Conservation (phyloP, 2,113 vertebrate species). For the Peromyscus maniculatus region DNA sequence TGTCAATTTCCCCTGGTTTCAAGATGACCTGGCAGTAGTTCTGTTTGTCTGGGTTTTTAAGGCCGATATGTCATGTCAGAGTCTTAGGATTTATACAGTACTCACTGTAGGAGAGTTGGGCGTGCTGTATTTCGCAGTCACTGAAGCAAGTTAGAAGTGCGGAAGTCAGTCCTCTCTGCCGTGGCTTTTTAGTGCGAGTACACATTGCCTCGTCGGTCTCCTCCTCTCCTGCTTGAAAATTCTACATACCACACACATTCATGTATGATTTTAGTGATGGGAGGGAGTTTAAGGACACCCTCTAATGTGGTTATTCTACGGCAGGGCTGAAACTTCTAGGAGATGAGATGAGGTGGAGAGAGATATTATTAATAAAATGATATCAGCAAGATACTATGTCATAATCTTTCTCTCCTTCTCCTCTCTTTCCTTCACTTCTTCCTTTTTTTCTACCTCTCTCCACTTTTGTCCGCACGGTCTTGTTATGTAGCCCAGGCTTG, state of each 20-base stretch:
- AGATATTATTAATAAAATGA: neutral
- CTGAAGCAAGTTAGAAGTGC: neutral
- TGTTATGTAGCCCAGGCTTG: neutral
- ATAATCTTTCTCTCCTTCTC: too few species aligned
- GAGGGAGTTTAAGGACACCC: conserved; percentile 1
- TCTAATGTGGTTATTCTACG: neutral
- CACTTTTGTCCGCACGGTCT: neutral
- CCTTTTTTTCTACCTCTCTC: neutral
- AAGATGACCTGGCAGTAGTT: conserved; percentile 66
- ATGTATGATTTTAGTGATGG: conserved; percentile 22
- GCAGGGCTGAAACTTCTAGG: neutral
- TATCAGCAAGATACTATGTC: neutral
- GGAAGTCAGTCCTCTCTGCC: neutral
- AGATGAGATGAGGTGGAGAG: neutral
- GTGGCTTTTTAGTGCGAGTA: conserved; percentile 22
- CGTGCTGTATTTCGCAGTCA: conserved; percentile 46
- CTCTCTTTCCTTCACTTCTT: neutral
- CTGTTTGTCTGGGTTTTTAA: conserved; percentile 64
- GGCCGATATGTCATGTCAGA: conserved; percentile 28
- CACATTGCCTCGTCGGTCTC: neutral
- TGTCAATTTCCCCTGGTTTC: conserved; percentile 60
- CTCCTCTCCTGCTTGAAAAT: conserved; percentile 25
- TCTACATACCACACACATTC: neutral
- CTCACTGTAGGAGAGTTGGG: conserved; percentile 63
- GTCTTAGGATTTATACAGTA: conserved; percentile 61